Evolutionary conservation across 2,888 invertebrate species (phyloP), one percentile per base, ranked within the genome.

Genomic region (Marasmarcha lunaedactyla): DNA sequence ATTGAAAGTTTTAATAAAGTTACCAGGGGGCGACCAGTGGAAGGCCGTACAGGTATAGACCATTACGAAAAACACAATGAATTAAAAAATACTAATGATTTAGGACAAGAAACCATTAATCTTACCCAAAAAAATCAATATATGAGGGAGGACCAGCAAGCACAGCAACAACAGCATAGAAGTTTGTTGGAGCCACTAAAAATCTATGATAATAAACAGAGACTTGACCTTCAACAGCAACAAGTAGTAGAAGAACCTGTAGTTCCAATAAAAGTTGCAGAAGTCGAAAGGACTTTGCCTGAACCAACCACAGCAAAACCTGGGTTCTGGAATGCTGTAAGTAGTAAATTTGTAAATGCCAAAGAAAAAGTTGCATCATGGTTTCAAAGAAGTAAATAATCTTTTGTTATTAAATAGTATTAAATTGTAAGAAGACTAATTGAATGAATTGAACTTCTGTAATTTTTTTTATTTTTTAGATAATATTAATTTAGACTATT

Each of bases 311-410:
- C 68, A 45, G 67, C 71, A 53, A 65, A 77, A 38, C 59, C 78
- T 36, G 81, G 87, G 13, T 86, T 89, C 56, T 89, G 88, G 88
- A 68, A 66, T 42, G 77, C 71, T 54, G 51, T 88, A 42, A 84
- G 86, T 40, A 70, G 65, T 47, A 87, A 85, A 68, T 65, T 88
- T 33, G 69, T 65, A 35, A 72, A 44, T 48, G 79, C 85, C 6
- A 86, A 85, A 51, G 71, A 83, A 33, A 86, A 73, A 60, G 79
- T 86, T 35, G 67, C 68, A 48, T 85, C 85, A 47, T 87, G 84
- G 73, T 85, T 86, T 7, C 20, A 20, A 45, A 63, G 55, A 44
- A 69, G 57, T 41, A 55, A 20, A 35, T 33, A 11, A 6, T 38
- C 26, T 40, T 39, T 46, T 36, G 14, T 25, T 39, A 66, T 63